Percentiles rank a stretch among this genome's conserved stretches.
Evolutionary conservation across 2,888 invertebrate species (phyloP).

Genomic region (Muschampia plurimacula): DNA sequence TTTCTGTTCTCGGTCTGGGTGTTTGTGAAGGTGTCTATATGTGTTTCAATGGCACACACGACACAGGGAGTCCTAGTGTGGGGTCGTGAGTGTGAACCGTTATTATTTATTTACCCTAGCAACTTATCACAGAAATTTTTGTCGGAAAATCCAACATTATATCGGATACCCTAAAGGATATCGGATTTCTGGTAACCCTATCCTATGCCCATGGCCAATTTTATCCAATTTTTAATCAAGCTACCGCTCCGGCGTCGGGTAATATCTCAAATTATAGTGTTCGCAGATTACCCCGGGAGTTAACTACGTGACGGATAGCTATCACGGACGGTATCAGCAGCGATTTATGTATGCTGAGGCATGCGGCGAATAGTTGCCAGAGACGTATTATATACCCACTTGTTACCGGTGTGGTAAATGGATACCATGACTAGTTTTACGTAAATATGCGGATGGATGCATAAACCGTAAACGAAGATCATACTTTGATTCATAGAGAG

Average conservation of each 20-base stretch:
- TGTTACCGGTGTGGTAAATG: conserved; percentile 3
- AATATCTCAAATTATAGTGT: conserved; percentile 82
- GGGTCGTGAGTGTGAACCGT: too few species aligned
- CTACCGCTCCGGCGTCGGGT: conserved; percentile 70
- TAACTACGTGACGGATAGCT: conserved; percentile 63
- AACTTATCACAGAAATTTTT: too few species aligned
- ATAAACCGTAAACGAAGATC: too few species aligned
- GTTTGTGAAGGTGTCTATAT: too few species aligned
- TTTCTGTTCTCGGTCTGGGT: too few species aligned
- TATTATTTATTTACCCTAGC: too few species aligned
- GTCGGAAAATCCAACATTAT: too few species aligned
- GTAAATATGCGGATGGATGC: too few species aligned
- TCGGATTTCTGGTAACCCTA: conserved; percentile 18
- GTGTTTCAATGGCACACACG: too few species aligned
- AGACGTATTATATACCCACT: neutral
- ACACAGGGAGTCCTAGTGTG: too few species aligned
- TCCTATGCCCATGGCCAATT: conserved; percentile 69
- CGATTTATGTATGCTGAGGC: conserved; percentile 33
- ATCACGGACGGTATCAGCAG: conserved; percentile 37
- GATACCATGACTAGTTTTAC: neutral
- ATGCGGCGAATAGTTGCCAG: conserved; percentile 12
- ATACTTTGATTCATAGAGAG: too few species aligned
- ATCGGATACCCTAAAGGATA: too few species aligned
- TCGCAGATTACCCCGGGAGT: conserved; percentile 71
- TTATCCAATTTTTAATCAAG: conserved; percentile 78